These are phyloP conservation scores for Volucella bombylans DNA, from an alignment of 2,888 invertebrate genomes.

Conservation along the genomic window DNA sequence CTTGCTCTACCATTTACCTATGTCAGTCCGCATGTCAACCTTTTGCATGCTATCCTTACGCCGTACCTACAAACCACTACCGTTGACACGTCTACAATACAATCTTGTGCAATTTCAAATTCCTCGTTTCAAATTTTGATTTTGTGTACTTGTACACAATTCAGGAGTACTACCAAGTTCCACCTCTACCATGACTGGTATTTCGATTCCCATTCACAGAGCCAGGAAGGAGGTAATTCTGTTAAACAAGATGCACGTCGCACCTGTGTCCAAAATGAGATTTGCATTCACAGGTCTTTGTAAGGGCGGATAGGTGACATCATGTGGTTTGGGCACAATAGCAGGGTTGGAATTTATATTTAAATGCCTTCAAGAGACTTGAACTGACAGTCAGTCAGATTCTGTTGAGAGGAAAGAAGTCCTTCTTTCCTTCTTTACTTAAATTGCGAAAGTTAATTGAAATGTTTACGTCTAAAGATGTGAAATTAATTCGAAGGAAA, in stretches of 20 bases:
- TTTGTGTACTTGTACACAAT: constrained; percentile 51
- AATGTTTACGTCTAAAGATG: constrained; percentile 47
- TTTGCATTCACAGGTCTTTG: constrained; percentile 67
- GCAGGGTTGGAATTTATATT: constrained; percentile 49
- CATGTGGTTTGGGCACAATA: constrained; percentile 56
- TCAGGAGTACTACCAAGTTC: constrained; percentile 6
- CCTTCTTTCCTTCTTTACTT: constrained; percentile 4
- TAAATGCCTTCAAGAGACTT: constrained; percentile 38
- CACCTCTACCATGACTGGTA: constrained; percentile 28
- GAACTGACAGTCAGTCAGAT: constrained; percentile 3
- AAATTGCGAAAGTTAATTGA: constrained; percentile 70
- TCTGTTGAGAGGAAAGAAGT: no score
- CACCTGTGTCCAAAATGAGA: constrained; percentile 72
- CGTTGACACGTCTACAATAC: constrained; percentile 73
- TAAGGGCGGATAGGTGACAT: constrained; percentile 48
- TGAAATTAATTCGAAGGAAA: constrained; percentile 45
- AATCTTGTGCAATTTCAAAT: constrained; percentile 69
- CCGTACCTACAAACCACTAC: constrained; percentile 11
- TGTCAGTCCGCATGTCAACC: constrained; percentile 72
- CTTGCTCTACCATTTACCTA: constrained; percentile 60
- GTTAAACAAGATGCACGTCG: constrained; percentile 67
- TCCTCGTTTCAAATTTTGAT: constrained; percentile 68
- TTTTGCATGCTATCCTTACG: constrained; percentile 58
- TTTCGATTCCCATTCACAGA: constrained; percentile 28
- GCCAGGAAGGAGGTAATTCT: constrained; percentile 41